A percentile compares a stretch with the other conserved stretches of the same genome.
Evolutionary conservation across 2,113 vertebrate genomes (phyloP).

Genomic region (Pristiophorus japonicus): DNA sequence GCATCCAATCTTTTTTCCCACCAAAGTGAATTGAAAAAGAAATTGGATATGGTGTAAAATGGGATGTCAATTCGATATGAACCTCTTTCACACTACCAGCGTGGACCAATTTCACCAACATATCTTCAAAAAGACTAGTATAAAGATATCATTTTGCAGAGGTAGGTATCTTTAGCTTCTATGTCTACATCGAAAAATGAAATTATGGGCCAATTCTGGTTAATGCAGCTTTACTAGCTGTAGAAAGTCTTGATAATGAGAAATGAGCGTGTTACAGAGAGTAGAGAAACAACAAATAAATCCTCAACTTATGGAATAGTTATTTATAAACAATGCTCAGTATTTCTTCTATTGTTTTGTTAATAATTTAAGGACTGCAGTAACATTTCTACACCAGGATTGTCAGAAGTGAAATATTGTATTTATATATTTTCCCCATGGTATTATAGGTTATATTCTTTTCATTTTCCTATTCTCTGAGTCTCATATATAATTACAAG

Average conservation of each 20-base stretch:
- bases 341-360: neutral
- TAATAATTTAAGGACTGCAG: neutral
- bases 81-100: neutral
- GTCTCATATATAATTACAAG: neutral
- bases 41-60: neutral
- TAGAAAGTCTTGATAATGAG: neutral
- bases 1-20: neutral
- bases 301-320: neutral
- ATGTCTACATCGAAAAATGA: neutral
- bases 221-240: neutral
- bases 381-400: neutral
- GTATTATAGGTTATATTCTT: neutral
- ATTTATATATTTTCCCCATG: neutral
- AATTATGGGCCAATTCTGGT: neutral
- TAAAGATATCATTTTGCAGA: too few relatives aligned
- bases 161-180: neutral
- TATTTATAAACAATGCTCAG: neutral
- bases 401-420: neutral
- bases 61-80: neutral
- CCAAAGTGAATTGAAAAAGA: neutral
- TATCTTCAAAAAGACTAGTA: neutral
- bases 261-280: neutral
- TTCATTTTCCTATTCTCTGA: neutral
- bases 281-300: neutral
- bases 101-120: neutral